Percentiles rank a stretch among this genome's conserved stretches.
Evolutionary conservation across 2,113 vertebrate species (phyloP).

Genomic region (Callopanchax toddi): DNA sequence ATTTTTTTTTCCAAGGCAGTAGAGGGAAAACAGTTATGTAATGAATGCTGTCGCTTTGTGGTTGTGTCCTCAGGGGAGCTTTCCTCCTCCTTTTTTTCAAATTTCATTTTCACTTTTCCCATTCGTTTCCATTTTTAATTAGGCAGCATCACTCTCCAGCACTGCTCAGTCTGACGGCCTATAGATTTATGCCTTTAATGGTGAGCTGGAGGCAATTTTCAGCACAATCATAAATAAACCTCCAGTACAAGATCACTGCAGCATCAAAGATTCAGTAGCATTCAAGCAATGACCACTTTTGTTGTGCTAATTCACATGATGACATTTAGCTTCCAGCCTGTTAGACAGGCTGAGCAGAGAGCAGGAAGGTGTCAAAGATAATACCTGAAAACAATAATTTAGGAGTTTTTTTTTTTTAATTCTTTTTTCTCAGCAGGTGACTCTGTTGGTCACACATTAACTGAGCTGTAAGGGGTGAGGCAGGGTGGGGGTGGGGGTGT

Average conservation of each 20-base stretch:
- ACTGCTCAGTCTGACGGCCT: neutral
- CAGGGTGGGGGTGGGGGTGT: conserved; percentile 16
- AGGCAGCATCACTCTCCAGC: conserved; percentile 19
- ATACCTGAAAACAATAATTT: conserved; percentile 58
- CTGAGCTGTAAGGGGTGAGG: conserved; percentile 9
- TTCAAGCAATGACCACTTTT: conserved; percentile 38
- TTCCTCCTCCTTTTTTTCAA: conserved; percentile 30
- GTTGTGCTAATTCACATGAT: conserved; percentile 34
- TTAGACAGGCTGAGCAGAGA: conserved; percentile 17
- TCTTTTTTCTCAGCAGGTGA: conserved; percentile 36
- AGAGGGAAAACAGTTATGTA: conserved; percentile 72
- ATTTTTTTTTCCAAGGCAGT: conserved; percentile 35
- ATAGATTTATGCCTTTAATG: conserved; percentile 33
- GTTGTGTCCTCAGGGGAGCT: conserved; percentile 46
- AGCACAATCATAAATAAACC: conserved; percentile 43
- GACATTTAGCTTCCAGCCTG: conserved; percentile 48
- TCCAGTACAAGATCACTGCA: neutral
- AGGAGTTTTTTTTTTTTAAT: conserved; percentile 36
- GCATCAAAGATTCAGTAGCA: conserved; percentile 27
- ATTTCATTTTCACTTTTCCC: conserved; percentile 57
- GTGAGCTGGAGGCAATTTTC: conserved; percentile 13
- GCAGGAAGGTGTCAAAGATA: conserved; percentile 38
- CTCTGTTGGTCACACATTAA: conserved; percentile 48
- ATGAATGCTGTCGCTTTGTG: conserved; percentile 55
- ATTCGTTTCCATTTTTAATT: conserved; percentile 68